Evolutionary conservation across 2,113 vertebrate genomes (phyloP).

Genomic region (Marcusenius ussheri): DNA sequence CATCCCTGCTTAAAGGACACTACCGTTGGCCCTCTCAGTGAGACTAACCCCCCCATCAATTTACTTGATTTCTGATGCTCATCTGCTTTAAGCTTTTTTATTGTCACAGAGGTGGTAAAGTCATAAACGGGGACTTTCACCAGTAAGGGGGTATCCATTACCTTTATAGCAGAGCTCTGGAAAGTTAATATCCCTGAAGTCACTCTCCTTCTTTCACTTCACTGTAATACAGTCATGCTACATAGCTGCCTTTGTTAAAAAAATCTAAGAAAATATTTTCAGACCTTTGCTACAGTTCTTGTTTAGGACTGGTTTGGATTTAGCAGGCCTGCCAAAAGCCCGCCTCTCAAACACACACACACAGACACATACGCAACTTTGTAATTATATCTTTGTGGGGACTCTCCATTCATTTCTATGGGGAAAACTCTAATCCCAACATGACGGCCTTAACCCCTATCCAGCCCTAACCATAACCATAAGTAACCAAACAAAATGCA

Average conservation of each 20-base stretch:
- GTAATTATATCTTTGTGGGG: background rate
- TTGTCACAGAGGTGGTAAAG: constrained; percentile 45
- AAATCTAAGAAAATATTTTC: background rate
- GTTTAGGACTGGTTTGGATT: constrained; percentile 12
- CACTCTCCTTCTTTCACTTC: constrained; percentile 30
- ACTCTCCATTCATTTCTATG: background rate
- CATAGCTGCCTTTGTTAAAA: constrained; percentile 9
- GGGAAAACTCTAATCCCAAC: background rate
- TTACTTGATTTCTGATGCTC: constrained; percentile 42
- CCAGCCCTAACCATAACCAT: background rate
- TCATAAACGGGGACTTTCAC: constrained; percentile 42
- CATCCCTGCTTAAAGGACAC: constrained; percentile 32
- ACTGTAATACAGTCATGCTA: constrained; percentile 8
- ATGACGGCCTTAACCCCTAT: background rate
- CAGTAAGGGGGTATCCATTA: constrained; percentile 65
- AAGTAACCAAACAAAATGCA: background rate
- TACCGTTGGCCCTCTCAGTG: constrained; percentile 44
- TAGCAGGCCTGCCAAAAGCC: constrained; percentile 33
- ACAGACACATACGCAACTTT: background rate
- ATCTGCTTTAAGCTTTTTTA: constrained; percentile 50
- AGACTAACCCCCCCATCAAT: constrained; percentile 46
- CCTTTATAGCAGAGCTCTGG: constrained; percentile 53
- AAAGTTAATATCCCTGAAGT: constrained; percentile 64
- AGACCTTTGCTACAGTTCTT: background rate
- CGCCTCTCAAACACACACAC: background rate